These are phyloP conservation scores for Calcarius lapponicus DNA, from an alignment of 2,797 vertebrate genomes.

Conservation along the genomic window DNA sequence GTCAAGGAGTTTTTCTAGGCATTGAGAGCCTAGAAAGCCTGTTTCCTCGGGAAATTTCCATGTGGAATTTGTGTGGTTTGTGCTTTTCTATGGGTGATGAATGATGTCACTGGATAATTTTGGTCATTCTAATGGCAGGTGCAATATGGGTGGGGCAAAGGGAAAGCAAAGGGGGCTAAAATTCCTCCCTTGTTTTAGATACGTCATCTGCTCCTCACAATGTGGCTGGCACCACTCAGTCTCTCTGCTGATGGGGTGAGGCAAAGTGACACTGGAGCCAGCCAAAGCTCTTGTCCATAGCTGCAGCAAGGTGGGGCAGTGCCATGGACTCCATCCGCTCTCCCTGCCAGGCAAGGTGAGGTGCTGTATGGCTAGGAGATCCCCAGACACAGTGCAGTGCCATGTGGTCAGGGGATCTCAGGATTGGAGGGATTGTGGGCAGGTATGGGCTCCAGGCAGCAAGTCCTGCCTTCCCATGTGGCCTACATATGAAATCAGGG, in stretches of 20 bases:
- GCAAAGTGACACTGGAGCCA: neutral
- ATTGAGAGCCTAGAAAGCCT: neutral
- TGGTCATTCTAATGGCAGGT: neutral
- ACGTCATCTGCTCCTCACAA: neutral
- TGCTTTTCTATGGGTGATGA: neutral
- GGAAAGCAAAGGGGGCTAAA: neutral
- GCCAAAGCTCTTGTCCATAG: neutral
- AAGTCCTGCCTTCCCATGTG: neutral
- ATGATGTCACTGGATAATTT: neutral
- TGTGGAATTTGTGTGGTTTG: neutral
- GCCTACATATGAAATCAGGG: neutral
- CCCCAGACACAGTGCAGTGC: neutral
- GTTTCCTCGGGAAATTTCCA: neutral
- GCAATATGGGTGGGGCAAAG: neutral
- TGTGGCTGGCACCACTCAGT: neutral
- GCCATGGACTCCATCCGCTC: neutral
- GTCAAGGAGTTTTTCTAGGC: neutral
- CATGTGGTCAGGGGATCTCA: neutral
- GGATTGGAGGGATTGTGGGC: neutral
- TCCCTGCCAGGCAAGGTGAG: neutral
- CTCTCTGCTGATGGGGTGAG: neutral
- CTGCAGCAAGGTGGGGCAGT: neutral
- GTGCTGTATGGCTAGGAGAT: neutral
- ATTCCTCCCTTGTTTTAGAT: neutral
- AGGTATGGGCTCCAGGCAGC: neutral